These are phyloP conservation scores for Xanthia togata DNA, from an alignment of 2,888 invertebrate genomes.

Conservation along the genomic window DNA sequence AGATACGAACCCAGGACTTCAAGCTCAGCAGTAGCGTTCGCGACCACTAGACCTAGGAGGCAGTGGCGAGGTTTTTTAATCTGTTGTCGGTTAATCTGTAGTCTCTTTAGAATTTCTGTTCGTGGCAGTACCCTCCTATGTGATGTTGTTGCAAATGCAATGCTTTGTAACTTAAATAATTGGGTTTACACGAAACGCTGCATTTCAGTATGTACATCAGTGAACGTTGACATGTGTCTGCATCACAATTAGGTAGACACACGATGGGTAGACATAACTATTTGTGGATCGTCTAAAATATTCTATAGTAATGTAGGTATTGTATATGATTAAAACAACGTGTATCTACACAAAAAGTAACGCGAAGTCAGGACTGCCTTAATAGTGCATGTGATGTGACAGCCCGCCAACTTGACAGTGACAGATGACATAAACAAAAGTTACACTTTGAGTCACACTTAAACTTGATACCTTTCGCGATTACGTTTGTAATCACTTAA, in stretches of 20 bases:
- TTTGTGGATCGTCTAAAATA: neutral
- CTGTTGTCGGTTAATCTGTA: too few relatives aligned
- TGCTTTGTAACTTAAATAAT: neutral
- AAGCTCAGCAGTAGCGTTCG: too few relatives aligned
- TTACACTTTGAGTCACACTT: neutral
- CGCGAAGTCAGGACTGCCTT: neutral
- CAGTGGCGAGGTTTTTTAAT: too few relatives aligned
- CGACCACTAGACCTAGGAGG: too few relatives aligned
- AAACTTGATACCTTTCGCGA: neutral
- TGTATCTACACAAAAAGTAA: neutral
- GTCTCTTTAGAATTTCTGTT: neutral
- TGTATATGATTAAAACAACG: neutral
- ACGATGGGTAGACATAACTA: neutral
- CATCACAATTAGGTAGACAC: conserved; percentile 6
- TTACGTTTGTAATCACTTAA: conserved; percentile 14
- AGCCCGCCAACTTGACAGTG: neutral
- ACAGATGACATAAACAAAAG: neutral
- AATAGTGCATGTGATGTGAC: neutral
- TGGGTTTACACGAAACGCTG: conserved; percentile 4
- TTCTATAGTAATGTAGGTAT: neutral
- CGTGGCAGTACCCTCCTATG: neutral
- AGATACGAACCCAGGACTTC: too few relatives aligned
- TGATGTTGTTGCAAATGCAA: neutral
- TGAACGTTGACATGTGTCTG: neutral
- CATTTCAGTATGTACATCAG: neutral